Percentiles rank a stretch among this genome's conserved stretches.
Conservation (phyloP, 2,888 invertebrate species). For the Laothoe populi region DNA sequence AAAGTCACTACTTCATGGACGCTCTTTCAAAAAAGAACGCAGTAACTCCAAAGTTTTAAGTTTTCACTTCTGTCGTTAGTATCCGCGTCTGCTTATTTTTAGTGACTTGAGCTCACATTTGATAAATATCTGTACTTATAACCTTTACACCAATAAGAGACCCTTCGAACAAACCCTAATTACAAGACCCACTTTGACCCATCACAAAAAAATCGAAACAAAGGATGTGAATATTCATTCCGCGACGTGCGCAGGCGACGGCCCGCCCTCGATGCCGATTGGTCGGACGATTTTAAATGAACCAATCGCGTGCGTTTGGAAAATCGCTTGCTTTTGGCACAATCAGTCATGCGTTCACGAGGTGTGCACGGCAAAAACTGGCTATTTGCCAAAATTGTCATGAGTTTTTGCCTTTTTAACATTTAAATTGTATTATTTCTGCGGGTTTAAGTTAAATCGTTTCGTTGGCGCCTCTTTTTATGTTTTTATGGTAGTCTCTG, state of each 20-base stretch:
- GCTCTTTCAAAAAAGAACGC: too few relatives aligned
- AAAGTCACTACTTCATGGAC: too few relatives aligned
- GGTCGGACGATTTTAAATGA: conserved; percentile 67
- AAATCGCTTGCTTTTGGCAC: conserved; percentile 79
- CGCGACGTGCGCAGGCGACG: conserved; percentile 71
- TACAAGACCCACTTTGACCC: conserved; percentile 34
- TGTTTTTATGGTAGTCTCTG: neutral
- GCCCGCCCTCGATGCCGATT: conserved; percentile 74
- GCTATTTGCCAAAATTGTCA: conserved; percentile 3
- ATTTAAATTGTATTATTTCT: neutral
- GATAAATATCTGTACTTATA: neutral
- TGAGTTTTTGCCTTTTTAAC: conserved; percentile 5
- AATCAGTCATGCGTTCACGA: conserved; percentile 78
- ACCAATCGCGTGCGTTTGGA: conserved; percentile 67
- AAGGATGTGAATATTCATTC: conserved; percentile 70
- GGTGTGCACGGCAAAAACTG: conserved; percentile 26
- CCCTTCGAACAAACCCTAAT: conserved; percentile 41
- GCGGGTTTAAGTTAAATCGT: neutral
- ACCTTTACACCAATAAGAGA: conserved; percentile 33
- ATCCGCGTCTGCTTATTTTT: too few relatives aligned
- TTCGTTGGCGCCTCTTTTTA: neutral
- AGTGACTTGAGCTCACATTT: too few relatives aligned
- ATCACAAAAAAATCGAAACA: conserved; percentile 40
- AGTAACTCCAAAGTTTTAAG: too few relatives aligned
- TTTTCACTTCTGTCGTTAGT: too few relatives aligned